phyloP scores from a whole-genome alignment of 1,140 invertebrate genomes.

The Trichogramma pretiosum region DNA sequence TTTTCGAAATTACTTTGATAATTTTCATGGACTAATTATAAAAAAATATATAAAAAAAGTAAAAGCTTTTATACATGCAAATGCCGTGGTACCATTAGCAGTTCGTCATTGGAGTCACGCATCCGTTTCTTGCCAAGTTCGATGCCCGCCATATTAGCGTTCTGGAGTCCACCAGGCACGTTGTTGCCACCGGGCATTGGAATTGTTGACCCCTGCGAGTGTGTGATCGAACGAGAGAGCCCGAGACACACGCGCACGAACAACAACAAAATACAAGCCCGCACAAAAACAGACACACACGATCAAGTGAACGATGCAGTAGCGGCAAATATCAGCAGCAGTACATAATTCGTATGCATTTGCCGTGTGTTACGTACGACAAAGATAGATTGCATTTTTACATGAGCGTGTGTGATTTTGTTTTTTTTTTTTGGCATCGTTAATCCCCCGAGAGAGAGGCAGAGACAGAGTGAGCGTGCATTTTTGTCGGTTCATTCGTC shows the following conservation, averaged over 20 bases:
- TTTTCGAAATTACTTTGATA: too few species aligned
- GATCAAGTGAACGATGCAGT: too few species aligned
- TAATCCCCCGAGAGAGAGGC: slow-evolving; percentile 7
- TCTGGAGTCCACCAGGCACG: slow-evolving; percentile 47
- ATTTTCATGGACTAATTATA: too few species aligned
- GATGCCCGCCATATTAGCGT: slow-evolving; percentile 50
- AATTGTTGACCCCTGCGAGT: slow-evolving; percentile 39
- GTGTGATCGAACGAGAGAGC: slow-evolving; percentile 1
- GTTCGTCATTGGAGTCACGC: slow-evolving; percentile 74
- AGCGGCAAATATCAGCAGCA: too few species aligned
- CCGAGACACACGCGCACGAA: too few species aligned
- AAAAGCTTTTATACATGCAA: slow-evolving; percentile 52
- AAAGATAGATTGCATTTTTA: too few species aligned
- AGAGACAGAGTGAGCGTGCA: slow-evolving; percentile 7
- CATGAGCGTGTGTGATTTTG: slow-evolving; percentile 6
- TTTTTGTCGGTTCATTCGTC: slow-evolving; percentile 7
- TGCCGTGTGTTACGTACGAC: too few species aligned
- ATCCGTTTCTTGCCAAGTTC: slow-evolving; percentile 80
- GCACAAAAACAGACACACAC: too few species aligned
- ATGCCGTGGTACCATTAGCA: slow-evolving; percentile 83
- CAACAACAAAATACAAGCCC: too few species aligned
- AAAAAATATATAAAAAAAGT: too few species aligned
- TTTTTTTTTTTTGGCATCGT: slow-evolving; percentile 10
- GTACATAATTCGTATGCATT: too few species aligned
- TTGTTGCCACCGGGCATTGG: slow-evolving; percentile 37